phyloP scores from a whole-genome alignment of 2,113 vertebrate species.

The Pitta sordida region DNA sequence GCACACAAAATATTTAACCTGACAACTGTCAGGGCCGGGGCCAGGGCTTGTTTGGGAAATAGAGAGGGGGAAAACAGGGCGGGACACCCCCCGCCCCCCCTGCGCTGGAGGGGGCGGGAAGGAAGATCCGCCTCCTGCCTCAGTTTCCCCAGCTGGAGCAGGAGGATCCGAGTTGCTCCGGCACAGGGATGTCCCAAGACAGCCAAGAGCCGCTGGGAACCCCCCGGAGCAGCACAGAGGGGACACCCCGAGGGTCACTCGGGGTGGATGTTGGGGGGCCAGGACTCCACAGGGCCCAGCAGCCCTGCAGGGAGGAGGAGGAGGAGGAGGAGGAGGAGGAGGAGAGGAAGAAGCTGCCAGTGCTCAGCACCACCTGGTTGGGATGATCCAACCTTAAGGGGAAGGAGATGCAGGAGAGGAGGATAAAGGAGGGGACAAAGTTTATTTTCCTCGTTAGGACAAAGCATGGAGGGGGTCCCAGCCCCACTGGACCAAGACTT shows the following conservation, averaged over 20 bases:
- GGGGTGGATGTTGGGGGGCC: background rate
- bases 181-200: background rate
- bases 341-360: background rate
- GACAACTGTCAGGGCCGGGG: conserved; percentile 21
- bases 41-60: conserved; percentile 54
- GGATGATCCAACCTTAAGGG: background rate
- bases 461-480: background rate
- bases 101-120: background rate
- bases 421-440: background rate
- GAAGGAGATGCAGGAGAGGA: background rate
- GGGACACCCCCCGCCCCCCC: background rate
- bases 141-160: background rate
- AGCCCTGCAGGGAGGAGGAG: background rate
- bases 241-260: background rate
- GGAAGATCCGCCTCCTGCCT: background rate
- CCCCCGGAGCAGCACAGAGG: fast-evolving
- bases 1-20: conserved; percentile 63
- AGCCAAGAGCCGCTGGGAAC: fast-evolving
- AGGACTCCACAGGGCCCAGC: background rate
- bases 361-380: background rate
- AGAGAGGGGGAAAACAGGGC: background rate
- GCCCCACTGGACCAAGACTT: too few species aligned
- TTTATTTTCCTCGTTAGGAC: background rate
- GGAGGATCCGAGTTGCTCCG: background rate
- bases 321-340: background rate